Base-by-base conservation (phyloP, 2,113 vertebrate species). In the Verasper variegatus region DNA sequence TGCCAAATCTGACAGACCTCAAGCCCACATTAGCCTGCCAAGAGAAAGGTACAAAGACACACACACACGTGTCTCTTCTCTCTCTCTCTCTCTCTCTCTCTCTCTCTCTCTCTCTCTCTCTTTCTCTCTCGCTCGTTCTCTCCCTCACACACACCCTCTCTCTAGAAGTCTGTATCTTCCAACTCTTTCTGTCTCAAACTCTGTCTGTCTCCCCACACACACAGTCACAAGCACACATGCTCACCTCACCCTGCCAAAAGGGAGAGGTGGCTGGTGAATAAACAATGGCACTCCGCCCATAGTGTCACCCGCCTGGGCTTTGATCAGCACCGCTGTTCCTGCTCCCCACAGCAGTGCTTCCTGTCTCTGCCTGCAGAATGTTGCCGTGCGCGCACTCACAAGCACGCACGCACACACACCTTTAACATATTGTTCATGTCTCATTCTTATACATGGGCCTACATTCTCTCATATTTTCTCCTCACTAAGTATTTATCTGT, bases 251-350 rank as follows among this genome's bases (percentile, higher is more conserved):
- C 90, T 92, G 91, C 92, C 91, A 92, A 92, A 89, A 90, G 91
- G 88, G 85, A 93, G 89, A 92, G 92, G 87, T 90, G 90, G 89
- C 90, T 92, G 88, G 90, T 93, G 91, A 93, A 93, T 92, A 92
- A 92, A 93, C 93, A 93, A 93, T 91, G 90, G 90, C 88, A 87
- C 91, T 90, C 91, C 90, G 88, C 93, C 92, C 91, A 91, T 89
- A 84, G 89, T 93, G 92, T 93, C 91, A 92, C 91, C 90, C 79
- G 80, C 78, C 78, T 89, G 91, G 89, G 91, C 92, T 94, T 94
- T 94, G 92, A 94, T 94, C 93, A 91, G 73, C 87, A 83, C 89
- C 84, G 71, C 91, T 91, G 91, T 91, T 89, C 84, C 89, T 83
- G 80, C 88, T 91, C 87, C 89, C 83, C 90, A 88, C 81, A 86